phyloP scores from a whole-genome alignment of 2,797 vertebrate species.

The Valencia hispanica region DNA sequence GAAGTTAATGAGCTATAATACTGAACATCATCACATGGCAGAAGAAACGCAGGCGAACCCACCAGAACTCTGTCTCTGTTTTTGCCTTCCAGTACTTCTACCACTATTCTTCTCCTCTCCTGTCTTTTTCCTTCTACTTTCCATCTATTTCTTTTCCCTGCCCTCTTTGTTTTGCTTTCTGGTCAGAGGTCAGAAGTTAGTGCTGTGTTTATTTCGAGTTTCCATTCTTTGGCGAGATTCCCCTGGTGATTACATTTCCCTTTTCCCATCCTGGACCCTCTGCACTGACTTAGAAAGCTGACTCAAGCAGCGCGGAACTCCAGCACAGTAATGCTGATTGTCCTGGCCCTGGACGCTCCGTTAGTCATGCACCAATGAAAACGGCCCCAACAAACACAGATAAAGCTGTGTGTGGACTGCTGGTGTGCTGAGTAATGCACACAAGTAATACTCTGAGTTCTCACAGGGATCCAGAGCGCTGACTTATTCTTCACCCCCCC shows the following conservation, averaged over 20 bases:
- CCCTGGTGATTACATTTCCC: slow-evolving; percentile 64
- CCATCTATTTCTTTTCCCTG: slow-evolving; percentile 38
- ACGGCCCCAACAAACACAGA: neutral
- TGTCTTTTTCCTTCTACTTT: slow-evolving; percentile 30
- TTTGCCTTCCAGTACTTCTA: neutral
- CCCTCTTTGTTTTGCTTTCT: slow-evolving; percentile 73
- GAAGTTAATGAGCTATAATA: slow-evolving; percentile 27
- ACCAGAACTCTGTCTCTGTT: no score
- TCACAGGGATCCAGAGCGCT: neutral
- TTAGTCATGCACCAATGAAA: slow-evolving; percentile 2
- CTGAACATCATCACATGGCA: slow-evolving; percentile 33
- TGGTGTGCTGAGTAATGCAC: neutral
- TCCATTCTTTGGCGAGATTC: slow-evolving; percentile 73
- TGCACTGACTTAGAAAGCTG: slow-evolving; percentile 4
- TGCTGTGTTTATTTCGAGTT: slow-evolving; percentile 75
- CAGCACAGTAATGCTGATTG: slow-evolving; percentile 10
- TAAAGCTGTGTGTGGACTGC: slow-evolving; percentile 7
- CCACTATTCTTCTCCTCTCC: no score
- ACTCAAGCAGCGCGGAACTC: neutral
- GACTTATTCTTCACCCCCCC: neutral
- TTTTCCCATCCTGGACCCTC: slow-evolving; percentile 69
- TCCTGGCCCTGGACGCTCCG: slow-evolving; percentile 8
- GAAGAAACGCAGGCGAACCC: slow-evolving; percentile 2
- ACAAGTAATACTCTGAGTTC: neutral
- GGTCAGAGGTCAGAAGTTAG: slow-evolving; percentile 63